A percentile compares a stretch with the other conserved stretches of the same genome.
Evolutionary conservation across 2,888 invertebrate species (phyloP).

Genomic region (Periphyllus acericola): DNA sequence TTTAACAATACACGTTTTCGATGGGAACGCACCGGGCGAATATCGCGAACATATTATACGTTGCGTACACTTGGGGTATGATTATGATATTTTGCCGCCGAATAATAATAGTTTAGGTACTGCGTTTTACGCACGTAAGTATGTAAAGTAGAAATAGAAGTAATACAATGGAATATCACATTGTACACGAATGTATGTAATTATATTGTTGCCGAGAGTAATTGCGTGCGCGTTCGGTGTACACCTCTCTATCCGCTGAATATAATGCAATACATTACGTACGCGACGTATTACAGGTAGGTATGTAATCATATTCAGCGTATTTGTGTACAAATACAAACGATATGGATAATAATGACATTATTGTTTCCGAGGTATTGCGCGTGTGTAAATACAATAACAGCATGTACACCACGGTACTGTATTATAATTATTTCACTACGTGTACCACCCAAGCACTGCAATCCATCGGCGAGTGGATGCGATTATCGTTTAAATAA

Average conservation of each 20-base stretch:
- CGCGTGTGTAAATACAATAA: neutral
- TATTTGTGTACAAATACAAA: neutral
- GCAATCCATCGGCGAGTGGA: too few relatives aligned
- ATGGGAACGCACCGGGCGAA: neutral
- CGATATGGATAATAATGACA: neutral
- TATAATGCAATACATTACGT: neutral
- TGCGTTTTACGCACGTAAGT: neutral
- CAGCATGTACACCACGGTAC: neutral
- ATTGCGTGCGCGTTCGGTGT: neutral
- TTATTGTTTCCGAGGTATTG: neutral
- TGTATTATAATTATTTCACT: neutral
- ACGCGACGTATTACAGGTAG: neutral
- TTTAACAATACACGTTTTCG: neutral
- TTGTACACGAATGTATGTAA: neutral
- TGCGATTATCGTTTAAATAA: too few relatives aligned
- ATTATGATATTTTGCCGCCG: neutral
- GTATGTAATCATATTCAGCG: neutral
- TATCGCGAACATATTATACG: neutral
- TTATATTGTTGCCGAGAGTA: neutral
- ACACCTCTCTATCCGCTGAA: neutral
- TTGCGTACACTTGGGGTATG: too few relatives aligned
- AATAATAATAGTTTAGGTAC: neutral
- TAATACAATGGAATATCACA: neutral
- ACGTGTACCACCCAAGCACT: neutral
- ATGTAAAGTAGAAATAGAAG: neutral